Evolutionary conservation across 35 echinoderm and acorn worm genomes (phyloP).

Genomic region (Holothuria glaberrima): DNA sequence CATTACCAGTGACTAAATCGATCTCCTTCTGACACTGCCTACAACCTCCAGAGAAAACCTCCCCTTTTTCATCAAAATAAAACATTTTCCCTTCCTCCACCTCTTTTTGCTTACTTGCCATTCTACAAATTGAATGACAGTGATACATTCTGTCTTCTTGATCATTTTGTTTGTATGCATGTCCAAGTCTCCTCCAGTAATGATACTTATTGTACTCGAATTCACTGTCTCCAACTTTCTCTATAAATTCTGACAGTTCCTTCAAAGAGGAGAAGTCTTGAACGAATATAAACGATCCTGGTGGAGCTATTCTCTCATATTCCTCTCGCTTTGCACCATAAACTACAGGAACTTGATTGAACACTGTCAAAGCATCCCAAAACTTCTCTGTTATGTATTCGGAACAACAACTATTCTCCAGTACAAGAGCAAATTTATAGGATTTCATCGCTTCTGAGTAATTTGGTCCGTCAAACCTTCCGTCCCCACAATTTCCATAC

Average conservation of each 20-base stretch:
- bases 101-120: background rate
- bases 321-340: conserved; percentile 42
- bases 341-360: conserved; percentile 37
- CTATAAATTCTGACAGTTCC: background rate
- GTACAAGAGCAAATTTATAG: conserved; percentile 14
- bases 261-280: conserved; percentile 26
- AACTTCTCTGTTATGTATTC: conserved; percentile 58
- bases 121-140: conserved; percentile 24
- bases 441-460: background rate
- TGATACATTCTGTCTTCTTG: background rate
- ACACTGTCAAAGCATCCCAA: conserved; percentile 23
- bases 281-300: conserved; percentile 27
- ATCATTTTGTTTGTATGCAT: background rate
- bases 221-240: background rate
- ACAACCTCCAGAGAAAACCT: conserved; percentile 36
- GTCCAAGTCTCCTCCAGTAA: conserved; percentile 30
- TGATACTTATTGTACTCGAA: conserved; percentile 23
- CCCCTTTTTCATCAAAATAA: conserved; percentile 26
- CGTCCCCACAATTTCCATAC: conserved; percentile 38
- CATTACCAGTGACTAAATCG: background rate
- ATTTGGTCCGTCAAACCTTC: conserved; percentile 9
- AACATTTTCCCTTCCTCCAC: background rate
- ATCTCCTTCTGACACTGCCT: conserved; percentile 38
- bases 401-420: conserved; percentile 54
- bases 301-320: conserved; percentile 51